These are phyloP conservation scores for Morpho achilles DNA, from an alignment of 2,888 invertebrate genomes.

Conservation along the genomic window DNA sequence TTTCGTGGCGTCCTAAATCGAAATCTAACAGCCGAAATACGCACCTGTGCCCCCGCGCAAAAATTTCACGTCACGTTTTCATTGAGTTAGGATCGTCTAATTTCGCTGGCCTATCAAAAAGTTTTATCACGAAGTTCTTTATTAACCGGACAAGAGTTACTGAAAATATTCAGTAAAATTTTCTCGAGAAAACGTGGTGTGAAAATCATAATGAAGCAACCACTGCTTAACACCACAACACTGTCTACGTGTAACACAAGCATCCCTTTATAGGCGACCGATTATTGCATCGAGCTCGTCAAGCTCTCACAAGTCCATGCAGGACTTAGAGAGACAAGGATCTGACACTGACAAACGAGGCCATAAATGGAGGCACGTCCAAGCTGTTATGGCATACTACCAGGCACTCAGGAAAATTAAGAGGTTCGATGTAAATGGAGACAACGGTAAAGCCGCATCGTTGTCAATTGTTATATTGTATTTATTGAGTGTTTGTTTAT, in stretches of 20 bases:
- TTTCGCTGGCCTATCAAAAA: neutral
- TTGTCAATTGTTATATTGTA: constrained; percentile 50
- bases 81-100: constrained; percentile 9
- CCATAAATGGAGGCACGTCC: constrained; percentile 92
- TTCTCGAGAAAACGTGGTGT: constrained; percentile 12
- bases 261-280: constrained; percentile 75
- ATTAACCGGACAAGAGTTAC: too few species aligned
- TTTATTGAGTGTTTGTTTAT: constrained; percentile 57
- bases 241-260: constrained; percentile 56
- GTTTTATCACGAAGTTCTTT: too few species aligned
- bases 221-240: constrained; percentile 24
- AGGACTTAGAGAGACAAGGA: constrained; percentile 61
- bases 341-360: constrained; percentile 71
- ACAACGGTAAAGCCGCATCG: constrained; percentile 59
- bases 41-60: constrained; percentile 19
- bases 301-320: constrained; percentile 68
- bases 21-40: constrained; percentile 26
- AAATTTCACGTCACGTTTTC: constrained; percentile 14
- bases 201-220: constrained; percentile 14
- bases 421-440: constrained; percentile 82
- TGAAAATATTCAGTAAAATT: neutral
- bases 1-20: constrained; percentile 42
- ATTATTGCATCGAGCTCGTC: constrained; percentile 74
- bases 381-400: constrained; percentile 94
- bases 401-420: constrained; percentile 93